These are phyloP conservation scores for Erebia palarica DNA, from an alignment of 2,888 invertebrate genomes.

Conservation along the genomic window DNA sequence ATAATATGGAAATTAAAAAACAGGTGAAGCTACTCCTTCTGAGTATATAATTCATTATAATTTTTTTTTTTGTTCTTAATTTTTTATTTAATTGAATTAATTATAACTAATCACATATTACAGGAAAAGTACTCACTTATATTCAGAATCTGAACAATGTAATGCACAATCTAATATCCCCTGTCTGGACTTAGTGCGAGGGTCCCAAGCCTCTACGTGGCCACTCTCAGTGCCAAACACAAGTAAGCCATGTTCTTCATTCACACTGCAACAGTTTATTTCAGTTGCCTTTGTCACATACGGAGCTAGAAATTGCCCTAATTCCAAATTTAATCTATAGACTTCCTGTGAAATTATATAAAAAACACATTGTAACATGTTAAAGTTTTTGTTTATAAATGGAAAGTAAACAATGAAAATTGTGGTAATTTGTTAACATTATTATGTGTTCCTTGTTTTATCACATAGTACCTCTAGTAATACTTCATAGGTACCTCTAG, in stretches of 20 bases:
- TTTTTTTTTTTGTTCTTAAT: no score
- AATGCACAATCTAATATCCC: conserved; percentile 93
- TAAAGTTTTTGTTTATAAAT: neutral
- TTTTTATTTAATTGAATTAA: no score
- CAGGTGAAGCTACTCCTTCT: no score
- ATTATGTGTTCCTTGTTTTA: no score
- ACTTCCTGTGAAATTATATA: conserved; percentile 86
- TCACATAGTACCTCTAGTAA: no score
- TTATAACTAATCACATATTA: neutral
- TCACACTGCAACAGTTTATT: conserved; percentile 93
- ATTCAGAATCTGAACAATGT: conserved; percentile 80
- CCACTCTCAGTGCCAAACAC: conserved; percentile 95
- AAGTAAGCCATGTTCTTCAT: conserved; percentile 93
- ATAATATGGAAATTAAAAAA: no score
- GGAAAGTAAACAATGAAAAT: neutral
- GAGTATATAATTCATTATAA: no score
- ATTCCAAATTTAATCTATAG: conserved; percentile 96
- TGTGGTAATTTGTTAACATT: no score
- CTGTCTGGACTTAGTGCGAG: conserved; percentile 88
- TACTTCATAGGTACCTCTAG: no score
- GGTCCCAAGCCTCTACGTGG: conserved; percentile 98
- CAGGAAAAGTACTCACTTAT: conserved; percentile 55
- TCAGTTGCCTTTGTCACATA: conserved; percentile 88
- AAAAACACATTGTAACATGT: neutral
- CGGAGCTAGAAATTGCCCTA: conserved; percentile 96